Conservation (phyloP, 2,888 invertebrate genomes). For the Amblyjoppa proteus region DNA sequence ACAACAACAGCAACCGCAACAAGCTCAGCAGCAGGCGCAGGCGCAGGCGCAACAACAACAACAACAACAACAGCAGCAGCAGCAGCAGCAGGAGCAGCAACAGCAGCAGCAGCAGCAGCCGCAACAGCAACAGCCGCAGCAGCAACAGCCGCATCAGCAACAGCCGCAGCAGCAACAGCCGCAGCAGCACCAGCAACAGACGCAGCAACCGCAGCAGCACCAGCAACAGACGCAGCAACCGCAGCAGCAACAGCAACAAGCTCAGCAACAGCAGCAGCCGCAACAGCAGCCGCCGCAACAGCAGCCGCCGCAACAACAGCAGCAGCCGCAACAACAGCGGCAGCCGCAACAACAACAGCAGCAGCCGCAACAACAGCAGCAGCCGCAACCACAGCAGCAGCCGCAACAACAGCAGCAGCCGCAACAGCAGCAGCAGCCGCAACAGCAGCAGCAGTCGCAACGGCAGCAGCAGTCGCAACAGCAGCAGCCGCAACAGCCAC, state of each 20-base stretch:
- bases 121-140: slow-evolving; percentile 63
- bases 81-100: slow-evolving; percentile 71
- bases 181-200: slow-evolving; percentile 75
- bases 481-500: slow-evolving; percentile 73
- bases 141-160: slow-evolving; percentile 75
- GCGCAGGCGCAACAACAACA: slow-evolving; percentile 76
- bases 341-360: slow-evolving; percentile 73
- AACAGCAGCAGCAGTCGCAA: slow-evolving; percentile 17
- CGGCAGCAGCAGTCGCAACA: slow-evolving; percentile 77
- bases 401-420: slow-evolving; percentile 70
- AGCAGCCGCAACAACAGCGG: slow-evolving; percentile 76
- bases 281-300: slow-evolving; percentile 74
- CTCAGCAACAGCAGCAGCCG: slow-evolving; percentile 74
- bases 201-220: slow-evolving; percentile 75
- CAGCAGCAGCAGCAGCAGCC: slow-evolving; percentile 74
- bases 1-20: slow-evolving; percentile 75
- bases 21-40: slow-evolving; percentile 76
- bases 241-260: slow-evolving; percentile 76
- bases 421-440: slow-evolving; percentile 72
- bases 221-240: slow-evolving; percentile 78
- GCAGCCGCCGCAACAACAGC: slow-evolving; percentile 54
- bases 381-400: slow-evolving; percentile 76
- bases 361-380: slow-evolving; percentile 72
- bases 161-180: slow-evolving; percentile 74
- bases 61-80: slow-evolving; percentile 77